Percentiles rank a stretch among this genome's conserved stretches.
phyloP scores from a whole-genome alignment of 2,888 invertebrate species.

The Nudaria mundana region DNA sequence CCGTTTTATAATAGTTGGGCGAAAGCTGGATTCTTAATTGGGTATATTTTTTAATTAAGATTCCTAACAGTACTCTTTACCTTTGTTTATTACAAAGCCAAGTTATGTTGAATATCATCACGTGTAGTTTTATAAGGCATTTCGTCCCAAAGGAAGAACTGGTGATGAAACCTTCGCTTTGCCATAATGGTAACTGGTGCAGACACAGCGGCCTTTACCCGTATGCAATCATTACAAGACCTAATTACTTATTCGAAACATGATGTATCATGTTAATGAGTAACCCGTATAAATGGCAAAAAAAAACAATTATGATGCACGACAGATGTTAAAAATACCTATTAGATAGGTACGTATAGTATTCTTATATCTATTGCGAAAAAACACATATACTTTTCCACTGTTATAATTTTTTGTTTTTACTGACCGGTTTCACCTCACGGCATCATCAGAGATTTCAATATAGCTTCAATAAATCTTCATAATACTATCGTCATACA shows the following conservation, averaged over 20 bases:
- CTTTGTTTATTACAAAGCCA: slow-evolving; percentile 7
- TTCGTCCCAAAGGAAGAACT: slow-evolving; percentile 42
- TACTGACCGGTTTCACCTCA: too few relatives aligned
- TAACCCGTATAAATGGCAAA: slow-evolving; percentile 25
- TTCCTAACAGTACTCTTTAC: slow-evolving; percentile 7
- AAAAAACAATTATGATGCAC: slow-evolving; percentile 21
- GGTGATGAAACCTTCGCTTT: slow-evolving; percentile 44
- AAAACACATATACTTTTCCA: too few relatives aligned
- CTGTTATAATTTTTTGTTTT: too few relatives aligned
- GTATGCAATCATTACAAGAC: slow-evolving; percentile 39
- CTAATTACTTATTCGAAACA: slow-evolving; percentile 38
- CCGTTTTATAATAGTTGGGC: slow-evolving; percentile 12
- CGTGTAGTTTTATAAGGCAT: slow-evolving; percentile 17
- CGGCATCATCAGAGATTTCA: too few relatives aligned
- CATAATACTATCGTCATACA: too few relatives aligned
- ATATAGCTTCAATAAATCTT: too few relatives aligned
- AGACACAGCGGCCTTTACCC: slow-evolving; percentile 39
- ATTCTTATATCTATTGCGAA: slow-evolving; percentile 22
- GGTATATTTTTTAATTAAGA: slow-evolving; percentile 16
- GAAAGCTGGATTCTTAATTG: slow-evolving; percentile 22
- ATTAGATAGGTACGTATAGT: slow-evolving; percentile 30
- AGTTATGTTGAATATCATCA: slow-evolving; percentile 9
- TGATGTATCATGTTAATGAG: slow-evolving; percentile 28
- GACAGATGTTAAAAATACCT: slow-evolving; percentile 25
- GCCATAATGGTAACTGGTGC: slow-evolving; percentile 40